These are phyloP conservation scores for Odontamblyopus lacepedii DNA, from an alignment of 2,797 vertebrate species.

Conservation along the genomic window DNA sequence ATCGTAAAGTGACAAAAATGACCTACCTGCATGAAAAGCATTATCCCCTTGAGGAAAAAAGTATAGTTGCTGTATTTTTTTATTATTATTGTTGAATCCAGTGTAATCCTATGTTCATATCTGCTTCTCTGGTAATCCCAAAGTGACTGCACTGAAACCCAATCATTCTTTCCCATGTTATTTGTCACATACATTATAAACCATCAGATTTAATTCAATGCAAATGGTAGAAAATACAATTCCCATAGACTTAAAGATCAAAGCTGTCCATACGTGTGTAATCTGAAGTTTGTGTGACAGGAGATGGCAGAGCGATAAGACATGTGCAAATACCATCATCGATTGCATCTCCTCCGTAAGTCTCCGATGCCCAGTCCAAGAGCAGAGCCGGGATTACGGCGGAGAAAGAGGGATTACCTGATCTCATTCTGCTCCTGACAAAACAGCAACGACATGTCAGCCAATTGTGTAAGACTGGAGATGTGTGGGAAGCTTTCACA, in stretches of 20 bases:
- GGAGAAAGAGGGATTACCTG: conserved; percentile 44
- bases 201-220: neutral
- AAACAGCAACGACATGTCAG: conserved; percentile 45
- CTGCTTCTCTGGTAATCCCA: conserved; percentile 43
- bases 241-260: conserved; percentile 5
- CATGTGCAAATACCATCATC: conserved; percentile 61
- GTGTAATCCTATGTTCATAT: conserved; percentile 58
- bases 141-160: conserved; percentile 51
- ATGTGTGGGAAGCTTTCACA: neutral
- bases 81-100: conserved; percentile 6
- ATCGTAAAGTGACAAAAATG: neutral
- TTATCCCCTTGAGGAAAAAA: neutral
- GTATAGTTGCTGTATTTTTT: too few relatives aligned
- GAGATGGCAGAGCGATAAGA: conserved; percentile 57
- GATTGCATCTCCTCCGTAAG: conserved; percentile 50
- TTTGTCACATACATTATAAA: neutral
- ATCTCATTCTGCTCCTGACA: conserved; percentile 54
- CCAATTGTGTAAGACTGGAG: neutral
- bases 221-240: neutral
- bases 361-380: conserved; percentile 40
- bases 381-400: conserved; percentile 58
- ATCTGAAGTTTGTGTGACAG: conserved; percentile 58
- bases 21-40: neutral
- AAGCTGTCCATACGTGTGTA: conserved; percentile 33
- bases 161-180: conserved; percentile 32